A percentile compares a stretch with the other conserved stretches of the same genome.
phyloP scores from a whole-genome alignment of 64 coral and sea anemone species.

The Hydrozoanthus tunicans region DNA sequence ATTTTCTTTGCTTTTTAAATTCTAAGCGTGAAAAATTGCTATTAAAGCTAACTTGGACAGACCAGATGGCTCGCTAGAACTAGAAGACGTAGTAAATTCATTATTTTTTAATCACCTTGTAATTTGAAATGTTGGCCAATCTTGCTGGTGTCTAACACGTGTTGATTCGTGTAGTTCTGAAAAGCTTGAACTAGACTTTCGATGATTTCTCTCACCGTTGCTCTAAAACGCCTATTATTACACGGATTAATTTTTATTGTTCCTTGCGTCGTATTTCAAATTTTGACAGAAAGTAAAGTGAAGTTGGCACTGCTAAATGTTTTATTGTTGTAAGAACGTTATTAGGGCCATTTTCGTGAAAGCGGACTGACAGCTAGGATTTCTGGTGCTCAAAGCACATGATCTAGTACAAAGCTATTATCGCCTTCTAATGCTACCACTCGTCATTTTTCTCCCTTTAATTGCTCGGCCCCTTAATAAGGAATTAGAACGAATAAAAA shows the following conservation, averaged over 20 bases:
- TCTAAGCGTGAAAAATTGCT: constrained; percentile 1
- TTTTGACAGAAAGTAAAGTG: constrained; percentile 8
- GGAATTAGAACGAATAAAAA: constrained; percentile 11
- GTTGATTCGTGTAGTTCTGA: background rate
- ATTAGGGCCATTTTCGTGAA: constrained; percentile 7
- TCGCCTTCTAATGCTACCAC: constrained; percentile 8
- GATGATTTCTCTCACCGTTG: background rate
- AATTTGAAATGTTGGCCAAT: background rate
- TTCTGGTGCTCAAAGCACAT: background rate
- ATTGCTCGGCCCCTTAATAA: constrained; percentile 22
- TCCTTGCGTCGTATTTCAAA: background rate
- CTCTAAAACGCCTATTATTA: background rate
- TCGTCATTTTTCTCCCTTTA: constrained; percentile 1
- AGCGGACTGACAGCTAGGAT: constrained; percentile 4
- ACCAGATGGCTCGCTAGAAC: background rate
- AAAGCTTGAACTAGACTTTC: background rate
- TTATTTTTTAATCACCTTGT: background rate
- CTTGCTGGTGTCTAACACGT: background rate
- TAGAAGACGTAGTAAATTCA: background rate
- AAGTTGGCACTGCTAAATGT: background rate
- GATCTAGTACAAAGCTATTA: background rate
- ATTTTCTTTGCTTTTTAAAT: background rate
- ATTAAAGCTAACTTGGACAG: background rate
- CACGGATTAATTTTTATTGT: background rate
- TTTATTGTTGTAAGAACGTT: background rate